These are phyloP conservation scores for Eristalis arbustorum DNA, from an alignment of 2,888 invertebrate species.

Conservation along the genomic window DNA sequence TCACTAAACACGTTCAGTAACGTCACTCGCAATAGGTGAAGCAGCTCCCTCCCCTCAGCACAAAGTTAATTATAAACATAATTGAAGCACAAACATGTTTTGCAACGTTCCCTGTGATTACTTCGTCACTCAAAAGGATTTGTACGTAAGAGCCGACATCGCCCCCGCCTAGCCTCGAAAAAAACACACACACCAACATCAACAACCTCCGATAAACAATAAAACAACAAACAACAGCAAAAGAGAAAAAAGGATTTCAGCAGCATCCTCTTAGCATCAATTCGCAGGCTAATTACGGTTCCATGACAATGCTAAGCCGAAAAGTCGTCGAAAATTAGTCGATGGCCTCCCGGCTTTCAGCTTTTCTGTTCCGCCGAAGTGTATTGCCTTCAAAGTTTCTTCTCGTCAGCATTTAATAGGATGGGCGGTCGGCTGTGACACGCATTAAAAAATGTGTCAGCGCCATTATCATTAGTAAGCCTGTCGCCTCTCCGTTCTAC, in stretches of 20 bases:
- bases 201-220: not conserved
- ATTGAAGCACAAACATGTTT: not conserved
- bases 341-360: slow-evolving; percentile 11
- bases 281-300: slow-evolving; percentile 55
- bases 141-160: not conserved
- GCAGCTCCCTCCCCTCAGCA: not conserved
- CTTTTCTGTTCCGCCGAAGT: not conserved
- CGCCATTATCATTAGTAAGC: slow-evolving; percentile 64
- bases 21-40: not conserved
- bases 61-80: not conserved
- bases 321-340: slow-evolving; percentile 48
- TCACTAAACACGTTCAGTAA: not conserved
- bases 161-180: not conserved
- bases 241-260: not conserved
- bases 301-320: slow-evolving; percentile 37
- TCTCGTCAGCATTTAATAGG: slow-evolving; percentile 8
- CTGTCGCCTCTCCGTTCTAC: slow-evolving; percentile 38
- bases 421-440: slow-evolving; percentile 22
- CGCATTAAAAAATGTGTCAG: slow-evolving; percentile 69
- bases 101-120: not conserved
- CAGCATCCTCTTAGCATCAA: slow-evolving; percentile 3
- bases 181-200: not conserved
- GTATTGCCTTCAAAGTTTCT: not conserved
- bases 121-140: not conserved
- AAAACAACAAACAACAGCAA: not conserved